Evolutionary conservation across 1,140 invertebrate genomes (phyloP).

Genomic region (Eupeodes corollae): DNA sequence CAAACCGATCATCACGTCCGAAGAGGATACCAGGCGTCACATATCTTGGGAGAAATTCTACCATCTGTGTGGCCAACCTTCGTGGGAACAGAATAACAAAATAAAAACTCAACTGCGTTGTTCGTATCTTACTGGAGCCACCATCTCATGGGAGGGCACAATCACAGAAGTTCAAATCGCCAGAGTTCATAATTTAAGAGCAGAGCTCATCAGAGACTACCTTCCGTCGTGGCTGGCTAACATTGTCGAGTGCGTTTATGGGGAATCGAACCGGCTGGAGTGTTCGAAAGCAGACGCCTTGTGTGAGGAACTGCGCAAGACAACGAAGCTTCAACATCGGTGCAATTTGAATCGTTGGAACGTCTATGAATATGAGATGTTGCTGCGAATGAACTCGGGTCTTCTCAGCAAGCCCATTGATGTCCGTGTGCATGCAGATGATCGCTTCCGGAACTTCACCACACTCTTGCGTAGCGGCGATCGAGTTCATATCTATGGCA

Average conservation of each 20-base stretch:
- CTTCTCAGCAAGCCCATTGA: conserved; percentile 50
- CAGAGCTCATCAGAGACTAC: conserved; percentile 42
- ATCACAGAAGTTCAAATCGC: conserved; percentile 52
- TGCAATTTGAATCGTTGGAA: conserved; percentile 62
- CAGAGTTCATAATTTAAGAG: conserved; percentile 50
- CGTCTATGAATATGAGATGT: conserved; percentile 57
- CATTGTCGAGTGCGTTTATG: conserved; percentile 54
- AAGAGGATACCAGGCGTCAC: conserved; percentile 10
- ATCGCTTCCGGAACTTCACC: conserved; percentile 61
- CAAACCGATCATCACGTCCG: conserved; percentile 7
- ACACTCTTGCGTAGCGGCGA: conserved; percentile 51
- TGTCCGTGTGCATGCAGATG: conserved; percentile 46
- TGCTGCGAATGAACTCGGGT: conserved; percentile 54
- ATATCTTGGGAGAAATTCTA: conserved; percentile 58
- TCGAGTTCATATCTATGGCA: conserved; percentile 58
- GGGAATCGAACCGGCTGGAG: conserved; percentile 45
- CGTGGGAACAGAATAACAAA: conserved; percentile 52
- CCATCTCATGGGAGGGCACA: conserved; percentile 61
- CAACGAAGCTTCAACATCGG: conserved; percentile 40
- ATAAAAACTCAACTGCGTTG: conserved; percentile 55
- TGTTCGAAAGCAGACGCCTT: conserved; percentile 41
- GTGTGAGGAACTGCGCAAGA: conserved; percentile 38
- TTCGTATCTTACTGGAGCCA: conserved; percentile 49
- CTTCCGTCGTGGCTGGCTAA: conserved; percentile 47
- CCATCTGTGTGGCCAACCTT: conserved; percentile 54